phyloP scores from a whole-genome alignment of 2,888 invertebrate genomes.

The Lasioglossum oenotherae region DNA sequence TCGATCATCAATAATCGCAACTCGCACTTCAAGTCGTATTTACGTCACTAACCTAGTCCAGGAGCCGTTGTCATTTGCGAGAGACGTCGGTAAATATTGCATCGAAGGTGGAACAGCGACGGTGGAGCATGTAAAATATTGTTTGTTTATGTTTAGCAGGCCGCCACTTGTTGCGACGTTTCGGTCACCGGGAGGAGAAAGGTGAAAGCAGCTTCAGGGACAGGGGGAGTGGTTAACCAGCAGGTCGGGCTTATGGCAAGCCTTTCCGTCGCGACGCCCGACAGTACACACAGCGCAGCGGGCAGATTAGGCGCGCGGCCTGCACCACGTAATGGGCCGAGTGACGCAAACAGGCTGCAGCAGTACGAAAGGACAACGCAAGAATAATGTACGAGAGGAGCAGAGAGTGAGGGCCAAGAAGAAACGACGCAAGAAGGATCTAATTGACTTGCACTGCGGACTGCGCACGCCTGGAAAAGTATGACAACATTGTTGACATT shows the following conservation, averaged over 20 bases:
- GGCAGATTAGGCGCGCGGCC: neutral
- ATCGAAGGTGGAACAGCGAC: neutral
- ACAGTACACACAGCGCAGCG: neutral
- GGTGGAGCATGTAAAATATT: neutral
- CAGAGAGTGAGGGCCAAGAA: constrained; percentile 32
- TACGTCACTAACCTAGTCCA: neutral
- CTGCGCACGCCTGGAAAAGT: constrained; percentile 36
- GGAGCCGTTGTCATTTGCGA: neutral
- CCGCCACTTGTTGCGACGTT: neutral
- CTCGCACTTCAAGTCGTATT: neutral
- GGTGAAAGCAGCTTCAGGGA: neutral
- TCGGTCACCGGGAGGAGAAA: too few species aligned
- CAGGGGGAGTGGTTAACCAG: neutral
- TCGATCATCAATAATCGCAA: neutral
- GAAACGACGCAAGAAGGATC: constrained; percentile 42
- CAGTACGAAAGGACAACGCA: neutral
- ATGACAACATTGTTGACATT: neutral
- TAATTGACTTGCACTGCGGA: constrained; percentile 33
- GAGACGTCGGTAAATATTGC: neutral
- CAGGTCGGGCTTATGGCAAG: neutral
- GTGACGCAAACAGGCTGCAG: constrained; percentile 21
- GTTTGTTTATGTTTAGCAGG: neutral
- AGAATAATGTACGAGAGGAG: neutral
- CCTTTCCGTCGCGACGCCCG: neutral
- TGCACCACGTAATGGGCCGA: constrained; percentile 35